Conservation (phyloP, 2,888 invertebrate species). For the Macrosiphum euphorbiae region DNA sequence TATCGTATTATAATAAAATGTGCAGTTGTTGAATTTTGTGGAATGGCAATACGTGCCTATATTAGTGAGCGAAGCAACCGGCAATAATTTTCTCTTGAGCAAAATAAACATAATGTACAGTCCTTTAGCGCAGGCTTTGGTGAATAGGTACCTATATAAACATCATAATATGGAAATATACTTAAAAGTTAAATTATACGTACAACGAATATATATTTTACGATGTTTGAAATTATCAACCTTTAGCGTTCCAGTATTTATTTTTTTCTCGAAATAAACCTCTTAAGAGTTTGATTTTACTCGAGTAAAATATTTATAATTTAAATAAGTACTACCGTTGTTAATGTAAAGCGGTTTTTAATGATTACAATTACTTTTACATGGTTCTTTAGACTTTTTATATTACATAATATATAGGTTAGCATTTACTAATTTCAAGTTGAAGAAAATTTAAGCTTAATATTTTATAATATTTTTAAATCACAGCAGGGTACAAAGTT, state of each 20-base stretch:
- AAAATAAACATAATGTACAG: no score
- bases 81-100: no score
- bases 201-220: neutral
- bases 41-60: no score
- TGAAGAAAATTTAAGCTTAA: neutral
- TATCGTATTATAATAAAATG: no score
- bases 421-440: neutral
- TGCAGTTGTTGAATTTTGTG: no score
- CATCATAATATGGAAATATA: neutral
- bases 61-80: no score
- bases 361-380: slow-evolving; percentile 13
- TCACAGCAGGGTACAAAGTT: neutral
- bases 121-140: no score
- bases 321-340: neutral
- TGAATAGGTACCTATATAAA: neutral
- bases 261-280: neutral
- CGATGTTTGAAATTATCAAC: neutral
- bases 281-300: neutral
- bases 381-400: neutral
- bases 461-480: slow-evolving; percentile 8
- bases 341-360: neutral
- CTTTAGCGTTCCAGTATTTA: neutral
- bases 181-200: neutral
- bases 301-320: neutral
- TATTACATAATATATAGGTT: neutral